These are phyloP conservation scores for Meloe dianella DNA, from an alignment of 2,888 invertebrate genomes.

Conservation along the genomic window DNA sequence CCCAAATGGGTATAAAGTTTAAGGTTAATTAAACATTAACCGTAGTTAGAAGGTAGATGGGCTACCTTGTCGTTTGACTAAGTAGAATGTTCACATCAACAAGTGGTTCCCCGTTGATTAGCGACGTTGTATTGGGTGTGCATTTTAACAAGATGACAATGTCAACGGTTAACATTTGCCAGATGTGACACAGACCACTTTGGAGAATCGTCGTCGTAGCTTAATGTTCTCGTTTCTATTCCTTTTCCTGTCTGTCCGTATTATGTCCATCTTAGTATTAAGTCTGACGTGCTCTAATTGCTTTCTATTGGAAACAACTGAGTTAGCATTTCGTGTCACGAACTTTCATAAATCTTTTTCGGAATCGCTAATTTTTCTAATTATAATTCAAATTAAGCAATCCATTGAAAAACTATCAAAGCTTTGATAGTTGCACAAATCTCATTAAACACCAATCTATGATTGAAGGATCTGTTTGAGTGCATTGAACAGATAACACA, in stretches of 20 bases:
- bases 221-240: slow-evolving; percentile 25
- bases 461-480: no score
- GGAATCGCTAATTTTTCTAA: slow-evolving; percentile 40
- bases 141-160: slow-evolving; percentile 20
- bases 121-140: slow-evolving; percentile 25
- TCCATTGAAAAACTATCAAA: no score
- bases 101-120: slow-evolving; percentile 49
- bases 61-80: slow-evolving; percentile 43
- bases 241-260: slow-evolving; percentile 30
- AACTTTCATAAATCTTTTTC: slow-evolving; percentile 38
- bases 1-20: slow-evolving; percentile 41
- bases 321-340: slow-evolving; percentile 50
- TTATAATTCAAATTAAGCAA: slow-evolving; percentile 39
- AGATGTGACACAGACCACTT: slow-evolving; percentile 10
- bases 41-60: slow-evolving; percentile 36
- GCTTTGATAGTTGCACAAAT: no score
- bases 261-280: slow-evolving; percentile 39
- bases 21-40: slow-evolving; percentile 45
- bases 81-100: slow-evolving; percentile 47
- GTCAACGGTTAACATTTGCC: slow-evolving; percentile 10
- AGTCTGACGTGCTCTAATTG: slow-evolving; percentile 48
- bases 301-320: slow-evolving; percentile 47
- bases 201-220: slow-evolving; percentile 26
- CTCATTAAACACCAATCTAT: no score
- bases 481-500: no score